Conservation (phyloP, 23 tunicate species). For the Halocynthia aurantium region DNA sequence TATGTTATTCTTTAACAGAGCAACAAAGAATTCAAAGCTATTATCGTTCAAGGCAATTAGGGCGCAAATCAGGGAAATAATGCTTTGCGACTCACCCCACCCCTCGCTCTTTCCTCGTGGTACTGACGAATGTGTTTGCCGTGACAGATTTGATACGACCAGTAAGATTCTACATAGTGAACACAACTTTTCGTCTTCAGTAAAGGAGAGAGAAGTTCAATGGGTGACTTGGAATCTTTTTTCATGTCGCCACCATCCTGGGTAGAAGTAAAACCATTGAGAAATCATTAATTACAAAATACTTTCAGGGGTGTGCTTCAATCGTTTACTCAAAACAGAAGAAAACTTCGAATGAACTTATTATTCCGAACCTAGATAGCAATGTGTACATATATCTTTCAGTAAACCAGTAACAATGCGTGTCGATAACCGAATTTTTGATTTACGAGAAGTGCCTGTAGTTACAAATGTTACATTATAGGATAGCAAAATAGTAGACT, state of each 20-base stretch:
- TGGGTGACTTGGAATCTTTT: conserved; percentile 15
- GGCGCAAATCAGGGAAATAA: neutral
- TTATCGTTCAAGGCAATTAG: neutral
- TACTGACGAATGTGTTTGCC: conserved; percentile 84
- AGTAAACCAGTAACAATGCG: too few species aligned
- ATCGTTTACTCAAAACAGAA: neutral
- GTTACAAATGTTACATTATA: neutral
- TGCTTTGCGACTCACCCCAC: conserved; percentile 11
- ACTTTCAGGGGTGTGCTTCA: too few species aligned
- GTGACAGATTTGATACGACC: conserved; percentile 95
- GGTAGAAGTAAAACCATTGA: too few species aligned
- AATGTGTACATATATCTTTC: too few species aligned
- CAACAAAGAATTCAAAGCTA: neutral
- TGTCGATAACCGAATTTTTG: too few species aligned
- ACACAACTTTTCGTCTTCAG: conserved; percentile 47
- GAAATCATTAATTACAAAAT: too few species aligned
- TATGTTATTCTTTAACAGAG: neutral
- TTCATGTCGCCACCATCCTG: neutral
- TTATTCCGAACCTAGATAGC: too few species aligned
- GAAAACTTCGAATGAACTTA: neutral
- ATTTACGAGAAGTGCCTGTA: neutral
- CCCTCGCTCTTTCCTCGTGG: conserved; percentile 79
- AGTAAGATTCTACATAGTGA: conserved; percentile 60
- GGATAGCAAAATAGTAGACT: neutral
- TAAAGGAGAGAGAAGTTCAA: conserved; percentile 41